These are phyloP conservation scores for Dusona sp. DNA, from an alignment of 2,888 invertebrate genomes.

Conservation along the genomic window DNA sequence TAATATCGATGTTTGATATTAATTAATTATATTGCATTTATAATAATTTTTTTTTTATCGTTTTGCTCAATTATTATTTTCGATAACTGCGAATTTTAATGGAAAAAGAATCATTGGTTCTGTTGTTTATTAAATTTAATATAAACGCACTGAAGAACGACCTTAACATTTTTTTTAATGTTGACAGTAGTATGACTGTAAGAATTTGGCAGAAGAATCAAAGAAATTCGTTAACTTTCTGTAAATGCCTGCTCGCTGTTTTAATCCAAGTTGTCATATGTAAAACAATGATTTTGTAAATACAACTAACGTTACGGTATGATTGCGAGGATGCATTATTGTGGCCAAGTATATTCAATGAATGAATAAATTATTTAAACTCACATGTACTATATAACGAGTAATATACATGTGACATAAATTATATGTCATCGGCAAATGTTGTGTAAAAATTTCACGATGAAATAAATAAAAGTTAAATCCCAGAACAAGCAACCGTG, in stretches of 20 bases:
- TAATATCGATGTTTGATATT: not conserved
- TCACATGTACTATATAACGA: constrained; percentile 37
- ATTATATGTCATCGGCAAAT: not conserved
- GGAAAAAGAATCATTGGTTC: not conserved
- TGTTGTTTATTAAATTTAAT: not conserved
- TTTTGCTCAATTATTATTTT: constrained; percentile 3
- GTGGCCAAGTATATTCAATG: constrained; percentile 70
- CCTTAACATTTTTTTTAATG: not conserved
- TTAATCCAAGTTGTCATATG: not conserved
- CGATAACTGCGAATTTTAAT: not conserved
- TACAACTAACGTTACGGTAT: constrained; percentile 56
- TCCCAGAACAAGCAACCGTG: constrained; percentile 6
- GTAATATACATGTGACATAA: constrained; percentile 39
- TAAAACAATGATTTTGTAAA: constrained; percentile 55
- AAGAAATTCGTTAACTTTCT: not conserved
- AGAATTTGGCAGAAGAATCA: not conserved
- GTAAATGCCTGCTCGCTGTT: not conserved
- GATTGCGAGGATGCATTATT: constrained; percentile 57
- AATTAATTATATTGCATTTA: not conserved
- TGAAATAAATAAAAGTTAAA: not conserved
- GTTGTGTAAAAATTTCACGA: not conserved
- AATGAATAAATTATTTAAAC: constrained; percentile 71
- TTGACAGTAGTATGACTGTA: not conserved
- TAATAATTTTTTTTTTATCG: not conserved
- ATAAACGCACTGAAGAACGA: not conserved